Evolutionary conservation across 2,888 invertebrate genomes (phyloP), one percentile per base, ranked within the genome.

Genomic region (Empis livida): DNA sequence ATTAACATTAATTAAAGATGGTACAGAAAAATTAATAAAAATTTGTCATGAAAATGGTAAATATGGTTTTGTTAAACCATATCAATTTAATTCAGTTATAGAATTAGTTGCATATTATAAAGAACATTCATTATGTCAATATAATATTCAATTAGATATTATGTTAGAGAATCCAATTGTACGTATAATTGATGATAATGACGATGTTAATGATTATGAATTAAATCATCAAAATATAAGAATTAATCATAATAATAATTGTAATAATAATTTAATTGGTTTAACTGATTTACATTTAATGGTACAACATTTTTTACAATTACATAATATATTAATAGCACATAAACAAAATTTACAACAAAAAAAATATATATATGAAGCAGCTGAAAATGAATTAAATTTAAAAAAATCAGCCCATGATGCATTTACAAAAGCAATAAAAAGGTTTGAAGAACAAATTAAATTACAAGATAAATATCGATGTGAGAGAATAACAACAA

Each of bases 21-120:
- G 95, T 55, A 84, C 87, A 54, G 95, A 94, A 64, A 96, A 96
- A 70, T 75, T 97, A 47, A 94, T 99, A 49, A 94, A 94, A 73
- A 97, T 99, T 57, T 88, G 85, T 61, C 84, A 91, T 61, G 78
- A 84, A 60, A 87, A 88, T 64, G 92, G 89, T 16, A 84, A 84
- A 65, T 99, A 90, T 71, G 97, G 96, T 41, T 97, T 97, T 68
- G 89, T 86, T 53, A 85, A 85, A 61, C 89, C 89, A 6, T 88
- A 78, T 66, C 80, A 79, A 57, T 90, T 86, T 62, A 77, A 76
- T 57, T 87, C 89, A 10, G 88, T 90, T 45, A 82, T 92, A 53
- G 93, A 93, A 55, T 76, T 97, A 59, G 86, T 97, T 48, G 83
- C 84, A 59, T 86, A 86, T 66, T 96, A 95, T 70, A 79, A 84